phyloP scores from a whole-genome alignment of 2,797 vertebrate species.

The Pseudochaenichthys georgianus region DNA sequence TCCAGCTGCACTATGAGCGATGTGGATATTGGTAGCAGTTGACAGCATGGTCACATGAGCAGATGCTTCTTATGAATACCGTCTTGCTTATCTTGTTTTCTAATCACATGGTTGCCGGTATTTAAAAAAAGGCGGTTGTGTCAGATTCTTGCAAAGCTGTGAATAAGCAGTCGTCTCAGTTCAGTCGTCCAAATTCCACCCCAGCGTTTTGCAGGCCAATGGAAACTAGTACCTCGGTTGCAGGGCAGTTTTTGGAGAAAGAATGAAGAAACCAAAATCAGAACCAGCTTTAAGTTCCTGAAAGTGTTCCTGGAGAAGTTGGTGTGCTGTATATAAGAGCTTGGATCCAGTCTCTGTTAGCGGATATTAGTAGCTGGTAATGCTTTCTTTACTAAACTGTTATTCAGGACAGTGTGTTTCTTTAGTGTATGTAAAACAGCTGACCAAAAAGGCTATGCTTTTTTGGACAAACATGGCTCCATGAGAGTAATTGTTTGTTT shows the following conservation, averaged over 20 bases:
- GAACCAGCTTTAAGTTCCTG: slow-evolving; percentile 30
- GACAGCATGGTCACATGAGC: too few relatives aligned
- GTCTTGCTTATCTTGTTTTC: background rate
- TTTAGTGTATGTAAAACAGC: background rate
- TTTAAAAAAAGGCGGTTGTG: slow-evolving; percentile 12
- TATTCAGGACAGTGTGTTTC: slow-evolving; percentile 1
- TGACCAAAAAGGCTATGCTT: background rate
- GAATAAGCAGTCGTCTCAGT: background rate
- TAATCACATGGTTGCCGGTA: slow-evolving; percentile 11
- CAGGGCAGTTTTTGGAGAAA: slow-evolving; percentile 28
- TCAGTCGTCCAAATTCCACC: slow-evolving; percentile 23
- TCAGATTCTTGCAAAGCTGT: slow-evolving; percentile 17
- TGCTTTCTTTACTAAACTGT: slow-evolving; percentile 14
- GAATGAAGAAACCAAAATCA: slow-evolving; percentile 38
- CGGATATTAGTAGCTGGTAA: slow-evolving; percentile 10
- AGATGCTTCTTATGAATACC: background rate
- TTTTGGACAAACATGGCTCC: background rate
- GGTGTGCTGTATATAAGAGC: background rate
- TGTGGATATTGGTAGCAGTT: background rate
- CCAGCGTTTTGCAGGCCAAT: slow-evolving; percentile 25
- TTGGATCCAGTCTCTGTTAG: slow-evolving; percentile 1
- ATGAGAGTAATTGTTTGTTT: slow-evolving; percentile 10
- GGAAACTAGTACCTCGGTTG: slow-evolving; percentile 24
- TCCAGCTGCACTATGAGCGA: background rate
- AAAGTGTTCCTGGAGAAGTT: slow-evolving; percentile 38